phyloP scores from a whole-genome alignment of 2,113 vertebrate genomes.

The Mesembrinibis cayennensis region DNA sequence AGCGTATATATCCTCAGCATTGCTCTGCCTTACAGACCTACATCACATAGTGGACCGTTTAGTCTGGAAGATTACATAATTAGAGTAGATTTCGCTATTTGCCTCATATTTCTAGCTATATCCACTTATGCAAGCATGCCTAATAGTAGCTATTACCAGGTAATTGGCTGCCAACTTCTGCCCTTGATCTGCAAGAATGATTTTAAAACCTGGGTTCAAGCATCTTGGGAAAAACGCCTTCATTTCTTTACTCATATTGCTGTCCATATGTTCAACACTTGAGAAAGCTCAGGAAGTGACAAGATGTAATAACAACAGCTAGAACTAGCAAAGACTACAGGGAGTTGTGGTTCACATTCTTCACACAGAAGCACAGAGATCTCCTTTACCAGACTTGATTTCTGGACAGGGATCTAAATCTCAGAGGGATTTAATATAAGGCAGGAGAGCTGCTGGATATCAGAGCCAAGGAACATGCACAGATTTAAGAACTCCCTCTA shows the following conservation, averaged over 20 bases:
- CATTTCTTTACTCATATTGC: background rate
- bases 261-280: background rate
- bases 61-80: background rate
- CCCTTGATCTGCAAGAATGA: background rate
- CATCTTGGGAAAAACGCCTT: background rate
- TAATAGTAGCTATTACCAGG: background rate
- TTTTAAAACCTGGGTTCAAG: background rate
- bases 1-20: background rate
- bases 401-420: background rate
- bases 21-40: background rate
- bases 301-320: background rate
- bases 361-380: background rate
- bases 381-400: background rate
- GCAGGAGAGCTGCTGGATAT: background rate
- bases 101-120: background rate
- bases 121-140: background rate
- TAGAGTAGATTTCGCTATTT: background rate
- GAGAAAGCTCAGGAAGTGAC: background rate
- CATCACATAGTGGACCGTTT: background rate
- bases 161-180: background rate
- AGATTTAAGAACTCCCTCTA: background rate
- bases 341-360: background rate
- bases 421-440: background rate
- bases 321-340: background rate
- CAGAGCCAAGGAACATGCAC: background rate